Evolutionary conservation across 2,113 vertebrate species (phyloP).

Genomic region (Vimba vimba): DNA sequence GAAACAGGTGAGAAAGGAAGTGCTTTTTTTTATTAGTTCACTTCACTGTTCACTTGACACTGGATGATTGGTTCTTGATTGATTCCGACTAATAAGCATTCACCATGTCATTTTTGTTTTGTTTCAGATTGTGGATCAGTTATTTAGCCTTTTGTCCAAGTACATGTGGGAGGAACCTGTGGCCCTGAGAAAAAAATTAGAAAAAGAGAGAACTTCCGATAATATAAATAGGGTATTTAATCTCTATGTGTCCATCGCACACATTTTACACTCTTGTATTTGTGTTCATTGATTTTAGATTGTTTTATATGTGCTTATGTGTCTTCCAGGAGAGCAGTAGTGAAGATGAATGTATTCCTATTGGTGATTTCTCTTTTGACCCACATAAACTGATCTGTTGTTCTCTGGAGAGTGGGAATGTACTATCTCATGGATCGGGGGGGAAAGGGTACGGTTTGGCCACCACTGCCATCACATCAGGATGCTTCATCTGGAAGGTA

Average conservation of each 20-base stretch:
- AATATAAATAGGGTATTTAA: slow-evolving; percentile 66
- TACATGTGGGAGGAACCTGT: slow-evolving; percentile 83
- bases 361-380: slow-evolving; percentile 82
- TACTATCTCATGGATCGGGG: slow-evolving; percentile 79
- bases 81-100: not conserved
- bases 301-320: not conserved
- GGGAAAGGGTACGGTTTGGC: slow-evolving; percentile 82
- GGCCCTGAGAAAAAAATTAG: slow-evolving; percentile 57
- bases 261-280: not conserved
- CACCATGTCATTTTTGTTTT: not conserved
- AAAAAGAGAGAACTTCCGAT: slow-evolving; percentile 58
- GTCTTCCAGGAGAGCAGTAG: slow-evolving; percentile 66
- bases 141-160: slow-evolving; percentile 77
- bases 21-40: not conserved
- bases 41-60: not conserved
- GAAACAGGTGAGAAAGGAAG: slow-evolving; percentile 68
- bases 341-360: slow-evolving; percentile 80
- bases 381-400: slow-evolving; percentile 80
- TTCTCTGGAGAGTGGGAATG: slow-evolving; percentile 78
- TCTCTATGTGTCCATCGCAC: not conserved
- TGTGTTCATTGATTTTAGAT: not conserved
- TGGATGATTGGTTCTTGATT: not conserved
- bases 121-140: slow-evolving; percentile 75
- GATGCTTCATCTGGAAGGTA: slow-evolving; percentile 83
- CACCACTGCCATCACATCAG: slow-evolving; percentile 79